Conservation (phyloP, 2,888 invertebrate species). For the Lagria hirta region DNA sequence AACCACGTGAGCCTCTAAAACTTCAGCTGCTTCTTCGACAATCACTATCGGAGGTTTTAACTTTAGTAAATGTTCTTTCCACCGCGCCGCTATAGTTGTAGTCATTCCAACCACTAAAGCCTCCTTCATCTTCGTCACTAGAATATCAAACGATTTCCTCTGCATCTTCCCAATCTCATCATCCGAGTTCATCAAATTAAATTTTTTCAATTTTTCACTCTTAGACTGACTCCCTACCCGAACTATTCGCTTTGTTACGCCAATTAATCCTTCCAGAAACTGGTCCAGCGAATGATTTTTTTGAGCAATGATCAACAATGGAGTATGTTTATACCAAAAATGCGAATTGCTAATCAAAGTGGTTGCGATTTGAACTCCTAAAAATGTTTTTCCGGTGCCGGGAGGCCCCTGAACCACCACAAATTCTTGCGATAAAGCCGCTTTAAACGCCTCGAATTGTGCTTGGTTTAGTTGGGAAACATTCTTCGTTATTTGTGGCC, state of each 20-base stretch:
- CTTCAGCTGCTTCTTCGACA: constrained; percentile 91
- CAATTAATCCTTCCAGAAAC: constrained; percentile 71
- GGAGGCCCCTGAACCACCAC: constrained; percentile 84
- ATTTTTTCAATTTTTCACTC: constrained; percentile 58
- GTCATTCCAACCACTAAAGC: constrained; percentile 72
- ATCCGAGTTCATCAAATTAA: constrained; percentile 45
- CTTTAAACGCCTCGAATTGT: constrained; percentile 67
- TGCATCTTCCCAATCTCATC: not conserved
- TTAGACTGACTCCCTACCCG: constrained; percentile 72
- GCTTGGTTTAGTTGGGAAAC: constrained; percentile 61
- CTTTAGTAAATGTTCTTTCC: constrained; percentile 62
- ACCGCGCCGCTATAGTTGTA: constrained; percentile 73
- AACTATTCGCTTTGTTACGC: constrained; percentile 62
- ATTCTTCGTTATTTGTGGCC: not conserved
- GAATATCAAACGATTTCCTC: constrained; percentile 12
- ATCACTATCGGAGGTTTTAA: constrained; percentile 69
- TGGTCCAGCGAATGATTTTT: constrained; percentile 89
- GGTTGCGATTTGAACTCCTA: constrained; percentile 74
- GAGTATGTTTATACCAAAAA: constrained; percentile 54
- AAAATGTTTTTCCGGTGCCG: constrained; percentile 82
- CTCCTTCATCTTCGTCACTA: constrained; percentile 56
- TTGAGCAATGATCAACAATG: constrained; percentile 77
- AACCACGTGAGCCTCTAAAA: constrained; percentile 79
- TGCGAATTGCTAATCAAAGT: constrained; percentile 62
- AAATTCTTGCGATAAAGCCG: constrained; percentile 70